Percentiles rank a stretch among this genome's conserved stretches.
These are phyloP conservation scores for Diachasmimorpha longicaudata DNA, from an alignment of 1,140 invertebrate genomes.

Conservation along the genomic window DNA sequence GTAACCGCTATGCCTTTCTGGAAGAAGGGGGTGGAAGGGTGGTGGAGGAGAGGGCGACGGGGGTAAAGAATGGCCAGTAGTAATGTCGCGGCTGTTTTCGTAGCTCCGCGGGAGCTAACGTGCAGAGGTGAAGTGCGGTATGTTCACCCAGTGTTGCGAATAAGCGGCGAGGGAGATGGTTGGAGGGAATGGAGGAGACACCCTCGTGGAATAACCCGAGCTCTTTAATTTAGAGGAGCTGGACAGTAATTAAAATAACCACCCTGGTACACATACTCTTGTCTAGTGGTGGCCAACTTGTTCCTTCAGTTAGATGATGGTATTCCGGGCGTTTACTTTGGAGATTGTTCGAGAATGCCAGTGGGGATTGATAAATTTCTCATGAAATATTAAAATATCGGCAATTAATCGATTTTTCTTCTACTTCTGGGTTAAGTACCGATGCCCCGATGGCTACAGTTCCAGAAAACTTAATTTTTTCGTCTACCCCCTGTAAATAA, in stretches of 20 bases:
- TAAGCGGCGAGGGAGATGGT: constrained; percentile 35
- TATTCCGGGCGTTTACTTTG: background rate
- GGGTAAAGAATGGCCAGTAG: constrained; percentile 49
- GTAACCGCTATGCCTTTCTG: constrained; percentile 43
- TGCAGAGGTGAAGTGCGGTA: constrained; percentile 19
- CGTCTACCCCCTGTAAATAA: too few species aligned
- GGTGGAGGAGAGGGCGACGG: background rate
- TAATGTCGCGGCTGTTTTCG: constrained; percentile 38
- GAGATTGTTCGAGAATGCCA: too few species aligned
- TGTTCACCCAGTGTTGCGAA: constrained; percentile 43
- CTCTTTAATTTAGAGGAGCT: constrained; percentile 60
- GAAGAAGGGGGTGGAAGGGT: background rate
- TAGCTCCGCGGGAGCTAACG: constrained; percentile 12
- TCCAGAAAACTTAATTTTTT: too few species aligned
- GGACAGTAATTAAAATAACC: constrained; percentile 66
- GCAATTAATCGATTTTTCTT: too few species aligned
- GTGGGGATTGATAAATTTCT: too few species aligned
- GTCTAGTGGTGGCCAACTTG: constrained; percentile 49
- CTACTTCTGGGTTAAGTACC: too few species aligned
- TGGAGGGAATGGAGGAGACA: background rate
- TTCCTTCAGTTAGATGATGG: background rate
- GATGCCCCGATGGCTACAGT: too few species aligned
- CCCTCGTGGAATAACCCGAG: constrained; percentile 51
- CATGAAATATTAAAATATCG: too few species aligned
- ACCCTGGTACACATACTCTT: constrained; percentile 50